phyloP scores from a whole-genome alignment of 2,888 invertebrate genomes.

The Cerceris rybyensis region DNA sequence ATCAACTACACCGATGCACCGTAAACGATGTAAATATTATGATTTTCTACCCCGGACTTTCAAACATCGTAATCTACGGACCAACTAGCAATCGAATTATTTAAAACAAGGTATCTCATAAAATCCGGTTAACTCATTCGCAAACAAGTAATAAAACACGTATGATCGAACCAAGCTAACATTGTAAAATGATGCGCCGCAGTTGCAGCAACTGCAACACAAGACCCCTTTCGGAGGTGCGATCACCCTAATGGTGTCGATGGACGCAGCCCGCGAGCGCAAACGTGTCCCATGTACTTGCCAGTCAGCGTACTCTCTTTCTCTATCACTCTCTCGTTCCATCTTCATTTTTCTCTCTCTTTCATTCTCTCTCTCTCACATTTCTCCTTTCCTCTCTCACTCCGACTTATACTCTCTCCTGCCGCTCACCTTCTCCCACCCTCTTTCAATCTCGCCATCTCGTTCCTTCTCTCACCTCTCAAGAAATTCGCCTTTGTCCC shows the following conservation, averaged over 20 bases:
- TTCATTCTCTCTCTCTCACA: conserved; percentile 20
- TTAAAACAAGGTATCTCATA: too few species aligned
- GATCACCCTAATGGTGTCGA: conserved; percentile 66
- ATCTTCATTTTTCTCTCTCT: conserved; percentile 11
- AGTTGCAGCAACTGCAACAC: conserved; percentile 32
- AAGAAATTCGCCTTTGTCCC: conserved; percentile 38
- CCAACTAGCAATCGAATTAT: too few species aligned
- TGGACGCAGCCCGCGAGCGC: conserved; percentile 60
- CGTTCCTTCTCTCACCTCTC: conserved; percentile 42
- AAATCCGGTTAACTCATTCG: too few species aligned
- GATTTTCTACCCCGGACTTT: too few species aligned
- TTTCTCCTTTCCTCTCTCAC: conserved; percentile 31
- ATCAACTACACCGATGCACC: background rate
- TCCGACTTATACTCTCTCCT: conserved; percentile 15
- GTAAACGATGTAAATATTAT: too few species aligned
- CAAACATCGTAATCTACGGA: too few species aligned
- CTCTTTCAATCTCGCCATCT: conserved; percentile 17
- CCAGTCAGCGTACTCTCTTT: conserved; percentile 53
- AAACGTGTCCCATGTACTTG: conserved; percentile 62
- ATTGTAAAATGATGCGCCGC: conserved; percentile 42
- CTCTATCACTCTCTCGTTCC: conserved; percentile 23
- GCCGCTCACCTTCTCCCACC: conserved; percentile 9
- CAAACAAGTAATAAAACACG: background rate
- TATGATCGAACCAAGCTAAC: conserved; percentile 9
- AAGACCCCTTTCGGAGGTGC: conserved; percentile 55